Evolutionary conservation across 2,888 invertebrate genomes (phyloP).

Genomic region (Aporophyla lueneburgensis): DNA sequence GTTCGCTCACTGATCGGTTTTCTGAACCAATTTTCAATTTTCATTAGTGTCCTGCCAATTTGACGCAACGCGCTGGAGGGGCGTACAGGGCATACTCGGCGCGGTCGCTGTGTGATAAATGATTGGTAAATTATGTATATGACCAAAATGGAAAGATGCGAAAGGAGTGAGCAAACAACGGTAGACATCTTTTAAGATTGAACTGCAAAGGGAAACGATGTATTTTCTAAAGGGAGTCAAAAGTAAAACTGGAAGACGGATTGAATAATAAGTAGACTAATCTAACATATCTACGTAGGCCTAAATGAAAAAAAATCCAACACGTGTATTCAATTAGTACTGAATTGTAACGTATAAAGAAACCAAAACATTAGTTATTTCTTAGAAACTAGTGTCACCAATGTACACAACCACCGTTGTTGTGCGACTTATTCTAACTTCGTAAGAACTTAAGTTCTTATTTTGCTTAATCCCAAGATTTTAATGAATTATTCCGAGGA

Average conservation of each 20-base stretch:
- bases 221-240: not conserved
- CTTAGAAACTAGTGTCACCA: not conserved
- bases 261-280: not conserved
- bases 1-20: conserved; percentile 27
- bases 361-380: not conserved
- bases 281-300: not conserved
- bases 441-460: conserved; percentile 7
- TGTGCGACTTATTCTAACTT: conserved; percentile 20
- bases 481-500: conserved; percentile 13
- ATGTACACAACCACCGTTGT: not conserved
- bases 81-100: conserved; percentile 32
- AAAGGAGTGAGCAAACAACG: conserved; percentile 16
- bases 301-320: not conserved
- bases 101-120: conserved; percentile 71
- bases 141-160: conserved; percentile 46
- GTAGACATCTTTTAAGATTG: not conserved
- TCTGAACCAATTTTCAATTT: conserved; percentile 64
- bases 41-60: conserved; percentile 49
- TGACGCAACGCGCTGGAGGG: conserved; percentile 36
- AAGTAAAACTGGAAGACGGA: not conserved
- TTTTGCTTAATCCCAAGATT: conserved; percentile 16
- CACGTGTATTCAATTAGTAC: not conserved
- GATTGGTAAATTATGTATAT: conserved; percentile 82
- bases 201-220: not conserved
- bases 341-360: not conserved